Evolutionary conservation across 2,888 invertebrate genomes (phyloP).

Genomic region (Cosmia trapezina): DNA sequence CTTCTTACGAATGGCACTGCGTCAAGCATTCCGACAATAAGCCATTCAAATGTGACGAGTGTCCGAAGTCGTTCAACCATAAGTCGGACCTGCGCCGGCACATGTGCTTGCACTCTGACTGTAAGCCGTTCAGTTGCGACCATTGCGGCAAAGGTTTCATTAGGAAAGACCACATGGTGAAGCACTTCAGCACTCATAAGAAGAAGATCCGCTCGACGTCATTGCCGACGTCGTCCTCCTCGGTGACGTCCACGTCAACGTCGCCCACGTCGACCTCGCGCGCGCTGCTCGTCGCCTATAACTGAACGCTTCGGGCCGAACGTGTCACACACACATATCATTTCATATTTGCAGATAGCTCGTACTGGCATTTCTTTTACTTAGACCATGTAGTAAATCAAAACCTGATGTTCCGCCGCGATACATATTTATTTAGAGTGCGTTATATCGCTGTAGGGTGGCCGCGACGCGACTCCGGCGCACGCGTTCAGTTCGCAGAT

Average conservation of each 20-base stretch:
- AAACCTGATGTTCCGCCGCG: slow-evolving; percentile 32
- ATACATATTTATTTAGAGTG: slow-evolving; percentile 44
- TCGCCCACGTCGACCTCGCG: slow-evolving; percentile 62
- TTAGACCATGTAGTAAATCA: slow-evolving; percentile 66
- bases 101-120: slow-evolving; percentile 96
- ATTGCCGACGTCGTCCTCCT: slow-evolving; percentile 75
- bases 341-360: slow-evolving; percentile 65
- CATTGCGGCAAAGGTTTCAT: slow-evolving; percentile 97
- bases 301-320: slow-evolving; percentile 39
- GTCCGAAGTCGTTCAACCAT: slow-evolving; percentile 97
- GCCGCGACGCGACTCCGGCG: slow-evolving; percentile 70
- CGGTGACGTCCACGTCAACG: slow-evolving; percentile 71
- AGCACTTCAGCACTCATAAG: slow-evolving; percentile 95
- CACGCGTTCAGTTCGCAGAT: slow-evolving; percentile 80
- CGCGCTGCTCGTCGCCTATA: slow-evolving; percentile 39
- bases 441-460: slow-evolving; percentile 47
- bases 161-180: slow-evolving; percentile 97
- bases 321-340: slow-evolving; percentile 77
- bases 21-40: slow-evolving; percentile 95
- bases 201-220: slow-evolving; percentile 85
- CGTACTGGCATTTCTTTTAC: slow-evolving; percentile 70
- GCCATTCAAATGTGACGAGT: slow-evolving; percentile 95
- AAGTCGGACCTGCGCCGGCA: slow-evolving; percentile 97
- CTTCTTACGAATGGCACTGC: slow-evolving; percentile 93
- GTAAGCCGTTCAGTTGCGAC: slow-evolving; percentile 95